Conservation (phyloP, 1,140 invertebrate genomes). For the Drosophila elegans region DNA sequence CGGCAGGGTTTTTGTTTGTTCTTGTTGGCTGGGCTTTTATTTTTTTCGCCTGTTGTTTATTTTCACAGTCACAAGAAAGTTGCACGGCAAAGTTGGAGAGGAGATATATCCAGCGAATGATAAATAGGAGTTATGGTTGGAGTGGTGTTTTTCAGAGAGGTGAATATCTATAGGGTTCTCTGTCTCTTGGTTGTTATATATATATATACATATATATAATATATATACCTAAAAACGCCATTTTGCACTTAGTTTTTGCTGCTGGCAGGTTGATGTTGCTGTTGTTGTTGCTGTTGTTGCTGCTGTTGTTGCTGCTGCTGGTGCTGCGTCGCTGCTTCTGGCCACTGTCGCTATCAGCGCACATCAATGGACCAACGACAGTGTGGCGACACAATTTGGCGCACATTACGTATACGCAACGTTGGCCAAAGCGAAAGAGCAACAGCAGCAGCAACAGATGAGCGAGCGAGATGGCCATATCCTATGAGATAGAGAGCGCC, state of each 20-base stretch:
- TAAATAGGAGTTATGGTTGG: slow-evolving; percentile 23
- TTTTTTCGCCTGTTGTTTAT: slow-evolving; percentile 53
- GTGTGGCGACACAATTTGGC: slow-evolving; percentile 79
- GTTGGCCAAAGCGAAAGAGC: slow-evolving; percentile 67
- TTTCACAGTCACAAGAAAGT: slow-evolving; percentile 72
- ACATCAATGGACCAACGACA: slow-evolving; percentile 78
- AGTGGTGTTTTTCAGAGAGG: background rate
- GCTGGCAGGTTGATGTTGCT: slow-evolving; percentile 4
- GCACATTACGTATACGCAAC: slow-evolving; percentile 69
- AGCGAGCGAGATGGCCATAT: slow-evolving; percentile 64
- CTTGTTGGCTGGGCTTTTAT: slow-evolving; percentile 29
- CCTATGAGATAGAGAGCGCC: slow-evolving; percentile 65
- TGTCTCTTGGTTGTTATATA: background rate
- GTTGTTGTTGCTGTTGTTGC: slow-evolving; percentile 31
- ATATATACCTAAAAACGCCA: slow-evolving; percentile 56
- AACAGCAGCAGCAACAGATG: slow-evolving; percentile 47
- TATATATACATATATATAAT: background rate
- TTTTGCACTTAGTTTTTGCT: slow-evolving; percentile 58
- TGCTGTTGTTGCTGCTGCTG: slow-evolving; percentile 33
- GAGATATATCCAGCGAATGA: slow-evolving; percentile 53
- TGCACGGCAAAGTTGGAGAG: slow-evolving; percentile 24
- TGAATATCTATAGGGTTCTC: slow-evolving; percentile 6
- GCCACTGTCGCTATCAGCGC: slow-evolving; percentile 72
- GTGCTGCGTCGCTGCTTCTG: slow-evolving; percentile 31
- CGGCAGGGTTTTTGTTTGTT: slow-evolving; percentile 48